These are phyloP conservation scores for Pocillopora verrucosa DNA, from an alignment of 64 coral and sea anemone species.

Conservation along the genomic window DNA sequence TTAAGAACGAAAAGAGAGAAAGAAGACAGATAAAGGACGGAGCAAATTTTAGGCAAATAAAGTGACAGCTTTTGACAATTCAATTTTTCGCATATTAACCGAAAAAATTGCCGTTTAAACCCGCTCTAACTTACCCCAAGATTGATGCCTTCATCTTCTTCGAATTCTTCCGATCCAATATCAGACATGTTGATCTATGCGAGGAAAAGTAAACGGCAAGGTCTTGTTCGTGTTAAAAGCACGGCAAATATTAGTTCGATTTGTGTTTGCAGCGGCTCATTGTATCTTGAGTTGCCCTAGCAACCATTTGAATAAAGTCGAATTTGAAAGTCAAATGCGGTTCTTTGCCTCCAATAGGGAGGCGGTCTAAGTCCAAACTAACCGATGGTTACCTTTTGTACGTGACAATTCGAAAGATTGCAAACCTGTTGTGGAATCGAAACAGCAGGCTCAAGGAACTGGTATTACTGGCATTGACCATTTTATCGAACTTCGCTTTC, in stretches of 20 bases:
- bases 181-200: slow-evolving; percentile 78
- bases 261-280: slow-evolving; percentile 43
- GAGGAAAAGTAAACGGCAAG: not conserved
- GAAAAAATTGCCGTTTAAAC: not conserved
- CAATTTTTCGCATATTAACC: no score
- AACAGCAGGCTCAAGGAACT: no score
- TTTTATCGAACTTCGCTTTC: no score
- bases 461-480: no score
- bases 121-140: slow-evolving; percentile 73
- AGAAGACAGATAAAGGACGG: no score
- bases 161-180: slow-evolving; percentile 93
- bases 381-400: not conserved
- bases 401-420: no score
- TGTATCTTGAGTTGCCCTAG: slow-evolving; percentile 53
- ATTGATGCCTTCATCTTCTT: slow-evolving; percentile 94
- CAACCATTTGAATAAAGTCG: slow-evolving; percentile 34
- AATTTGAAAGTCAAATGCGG: slow-evolving; percentile 80
- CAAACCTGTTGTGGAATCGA: no score
- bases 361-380: no score
- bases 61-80: not conserved
- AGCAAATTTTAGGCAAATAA: not conserved
- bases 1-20: no score
- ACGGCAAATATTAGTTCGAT: slow-evolving; percentile 42
- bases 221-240: slow-evolving; percentile 4
- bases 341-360: not conserved